Conservation (phyloP, 64 coral and sea anemone species). For the Montipora efflorescens region DNA sequence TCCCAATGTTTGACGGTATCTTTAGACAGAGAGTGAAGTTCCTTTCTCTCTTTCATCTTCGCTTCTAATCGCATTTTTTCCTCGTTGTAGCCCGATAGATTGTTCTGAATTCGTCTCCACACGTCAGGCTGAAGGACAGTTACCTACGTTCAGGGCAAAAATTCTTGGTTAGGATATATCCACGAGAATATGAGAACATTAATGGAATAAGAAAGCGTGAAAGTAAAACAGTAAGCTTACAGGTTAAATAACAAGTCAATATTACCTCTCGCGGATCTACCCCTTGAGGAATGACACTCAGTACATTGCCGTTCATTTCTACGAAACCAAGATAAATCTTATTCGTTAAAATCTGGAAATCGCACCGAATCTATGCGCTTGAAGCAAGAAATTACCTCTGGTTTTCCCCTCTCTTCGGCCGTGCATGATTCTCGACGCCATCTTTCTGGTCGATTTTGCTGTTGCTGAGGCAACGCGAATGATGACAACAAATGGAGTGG, state of each 20-base stretch:
- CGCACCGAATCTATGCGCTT: background rate
- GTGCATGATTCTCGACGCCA: constrained; percentile 71
- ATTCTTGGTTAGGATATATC: background rate
- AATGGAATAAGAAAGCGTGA: too few relatives aligned
- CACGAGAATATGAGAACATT: background rate
- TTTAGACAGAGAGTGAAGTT: constrained; percentile 82
- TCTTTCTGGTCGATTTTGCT: constrained; percentile 37
- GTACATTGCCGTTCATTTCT: constrained; percentile 18
- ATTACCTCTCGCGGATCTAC: constrained; percentile 68
- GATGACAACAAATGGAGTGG: background rate
- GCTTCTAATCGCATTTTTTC: constrained; percentile 81
- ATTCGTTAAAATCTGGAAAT: background rate
- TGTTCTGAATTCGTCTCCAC: constrained; percentile 97
- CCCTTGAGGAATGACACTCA: constrained; percentile 72
- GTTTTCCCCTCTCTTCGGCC: constrained; percentile 79
- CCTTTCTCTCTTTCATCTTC: constrained; percentile 79
- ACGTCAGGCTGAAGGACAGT: constrained; percentile 90
- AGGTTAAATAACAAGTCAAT: background rate
- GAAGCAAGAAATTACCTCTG: constrained; percentile 65
- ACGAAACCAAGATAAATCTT: background rate
- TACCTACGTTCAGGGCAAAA: constrained; percentile 42
- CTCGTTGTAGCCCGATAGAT: constrained; percentile 92
- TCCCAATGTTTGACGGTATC: constrained; percentile 96
- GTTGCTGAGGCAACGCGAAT: constrained; percentile 68
- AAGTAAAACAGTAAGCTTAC: too few relatives aligned